These are phyloP conservation scores for Ammodytes dubius DNA, from an alignment of 2,113 vertebrate species.

Conservation along the genomic window DNA sequence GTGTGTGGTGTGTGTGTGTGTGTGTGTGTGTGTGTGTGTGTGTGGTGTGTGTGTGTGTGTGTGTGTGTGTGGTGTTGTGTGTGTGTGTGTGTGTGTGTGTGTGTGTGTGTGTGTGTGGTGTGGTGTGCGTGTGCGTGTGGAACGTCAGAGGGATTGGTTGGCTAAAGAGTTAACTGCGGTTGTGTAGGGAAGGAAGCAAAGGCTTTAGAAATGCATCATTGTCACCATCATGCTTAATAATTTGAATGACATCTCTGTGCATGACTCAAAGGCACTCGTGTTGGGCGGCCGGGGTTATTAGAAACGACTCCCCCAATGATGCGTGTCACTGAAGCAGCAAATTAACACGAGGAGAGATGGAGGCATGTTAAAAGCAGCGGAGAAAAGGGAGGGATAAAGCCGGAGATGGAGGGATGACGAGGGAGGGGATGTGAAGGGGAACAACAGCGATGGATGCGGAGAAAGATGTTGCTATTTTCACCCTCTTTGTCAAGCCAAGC, in stretches of 20 bases:
- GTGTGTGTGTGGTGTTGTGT: no score
- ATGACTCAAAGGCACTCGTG: slow-evolving; percentile 76
- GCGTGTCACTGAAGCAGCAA: slow-evolving; percentile 89
- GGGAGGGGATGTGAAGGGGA: slow-evolving; percentile 37
- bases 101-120: no score
- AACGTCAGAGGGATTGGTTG: slow-evolving; percentile 16
- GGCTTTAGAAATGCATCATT: slow-evolving; percentile 74
- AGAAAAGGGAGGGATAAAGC: slow-evolving; percentile 33
- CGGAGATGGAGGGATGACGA: slow-evolving; percentile 27
- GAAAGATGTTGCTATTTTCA: slow-evolving; percentile 71
- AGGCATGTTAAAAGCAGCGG: slow-evolving; percentile 70
- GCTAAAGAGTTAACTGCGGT: slow-evolving; percentile 54
- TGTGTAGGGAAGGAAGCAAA: slow-evolving; percentile 62
- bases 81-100: no score
- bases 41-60: no score
- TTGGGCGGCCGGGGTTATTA: slow-evolving; percentile 79
- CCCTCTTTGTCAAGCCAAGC: slow-evolving; percentile 60
- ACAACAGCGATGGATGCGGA: slow-evolving; percentile 53
- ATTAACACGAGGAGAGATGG: slow-evolving; percentile 86
- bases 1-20: no score
- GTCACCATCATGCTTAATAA: slow-evolving; percentile 83
- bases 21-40: no score
- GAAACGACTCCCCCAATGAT: slow-evolving; percentile 85
- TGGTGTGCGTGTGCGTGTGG: neutral
- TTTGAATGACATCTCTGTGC: slow-evolving; percentile 78